Percentiles rank a stretch among this genome's conserved stretches.
Evolutionary conservation across 2,797 vertebrate genomes (phyloP).

Genomic region (Epinephelus malabaricus): DNA sequence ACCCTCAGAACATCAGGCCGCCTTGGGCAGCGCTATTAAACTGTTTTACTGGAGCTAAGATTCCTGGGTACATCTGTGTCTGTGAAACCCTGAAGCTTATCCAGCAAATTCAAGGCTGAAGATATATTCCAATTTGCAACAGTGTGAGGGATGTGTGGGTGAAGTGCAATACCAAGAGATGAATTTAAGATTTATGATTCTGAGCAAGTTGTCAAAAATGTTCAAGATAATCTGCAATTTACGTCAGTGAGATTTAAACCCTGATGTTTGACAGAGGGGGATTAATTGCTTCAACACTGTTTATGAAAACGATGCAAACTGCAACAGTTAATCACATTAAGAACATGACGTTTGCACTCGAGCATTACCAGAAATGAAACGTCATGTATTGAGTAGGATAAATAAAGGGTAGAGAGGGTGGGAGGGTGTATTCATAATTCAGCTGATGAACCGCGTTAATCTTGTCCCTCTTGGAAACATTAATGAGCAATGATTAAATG

Average conservation of each 20-base stretch:
- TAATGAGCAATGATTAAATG: constrained; percentile 46
- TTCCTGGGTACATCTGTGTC: constrained; percentile 69
- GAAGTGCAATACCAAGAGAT: constrained; percentile 52
- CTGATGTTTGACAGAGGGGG: constrained; percentile 41
- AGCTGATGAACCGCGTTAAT: constrained; percentile 48
- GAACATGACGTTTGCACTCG: constrained; percentile 32
- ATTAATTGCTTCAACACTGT: constrained; percentile 43
- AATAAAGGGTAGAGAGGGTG: constrained; percentile 37
- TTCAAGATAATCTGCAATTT: constrained; percentile 48
- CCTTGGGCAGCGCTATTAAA: constrained; percentile 70
- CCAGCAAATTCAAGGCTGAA: constrained; percentile 44
- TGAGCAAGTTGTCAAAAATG: constrained; percentile 50
- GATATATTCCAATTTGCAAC: constrained; percentile 54
- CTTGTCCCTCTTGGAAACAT: constrained; percentile 41
- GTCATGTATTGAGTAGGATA: constrained; percentile 37
- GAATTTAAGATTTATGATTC: constrained; percentile 56
- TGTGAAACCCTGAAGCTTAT: constrained; percentile 65
- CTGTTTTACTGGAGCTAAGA: constrained; percentile 70
- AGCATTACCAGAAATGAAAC: constrained; percentile 43
- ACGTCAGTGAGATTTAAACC: constrained; percentile 55
- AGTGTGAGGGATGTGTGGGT: constrained; percentile 53
- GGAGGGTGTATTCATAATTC: constrained; percentile 35
- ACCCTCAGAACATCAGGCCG: constrained; percentile 53
- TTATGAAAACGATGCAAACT: constrained; percentile 55
- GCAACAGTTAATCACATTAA: constrained; percentile 64